Base-by-base conservation (phyloP, 2,888 invertebrate genomes). In the Chymomyza fuscimana region DNA sequence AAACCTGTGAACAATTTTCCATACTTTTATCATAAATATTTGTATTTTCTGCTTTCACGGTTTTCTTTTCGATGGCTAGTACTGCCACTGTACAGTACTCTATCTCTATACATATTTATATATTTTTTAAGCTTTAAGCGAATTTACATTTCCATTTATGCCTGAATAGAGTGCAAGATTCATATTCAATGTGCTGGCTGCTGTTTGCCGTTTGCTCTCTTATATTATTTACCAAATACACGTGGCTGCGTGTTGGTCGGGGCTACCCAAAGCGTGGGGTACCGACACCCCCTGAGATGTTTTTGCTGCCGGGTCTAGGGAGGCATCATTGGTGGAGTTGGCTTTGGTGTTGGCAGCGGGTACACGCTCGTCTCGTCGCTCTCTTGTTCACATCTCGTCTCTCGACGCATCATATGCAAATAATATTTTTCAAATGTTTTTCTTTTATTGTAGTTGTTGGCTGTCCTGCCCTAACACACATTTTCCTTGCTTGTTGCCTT, bases 371-470 rank as follows among this genome's bases (percentile, higher is more conserved):
- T 56, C n/a, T 25, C 32, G 32, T 2, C 60, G 62, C 22, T 19
- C 40, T n/a, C 59, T 16, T 25, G 5, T 16, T 22, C 25, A 16
- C 63, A 10, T 22, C 40, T 54, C 46, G 40, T 29, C 54, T 60
- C 64, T 52, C 50, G 15, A 3, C 29, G 36, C 78, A 68, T 84
- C 83, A 84, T 87, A 85, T 85, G 84, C 84, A 85, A 85, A 85
- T 84, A 84, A 84, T 84, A 84, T 84, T 88, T 87, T 88, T 85
- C 84, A 85, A 85, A 85, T 85, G 84, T 84, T 82, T 88, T 88
- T 80, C 84, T 79, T 86, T 87, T 70, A 46, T 46, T 46, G 40
- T 46, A 46, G 40, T 79, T 74, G 52, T 65, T 70, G 58, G 59
- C 63, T 40, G 59, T 64, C 60, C 66, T 65, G 70, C 68, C 15